A percentile compares a stretch with the other conserved stretches of the same genome.
phyloP scores from a whole-genome alignment of 2,888 invertebrate genomes.

The Sepiola atlantica region DNA sequence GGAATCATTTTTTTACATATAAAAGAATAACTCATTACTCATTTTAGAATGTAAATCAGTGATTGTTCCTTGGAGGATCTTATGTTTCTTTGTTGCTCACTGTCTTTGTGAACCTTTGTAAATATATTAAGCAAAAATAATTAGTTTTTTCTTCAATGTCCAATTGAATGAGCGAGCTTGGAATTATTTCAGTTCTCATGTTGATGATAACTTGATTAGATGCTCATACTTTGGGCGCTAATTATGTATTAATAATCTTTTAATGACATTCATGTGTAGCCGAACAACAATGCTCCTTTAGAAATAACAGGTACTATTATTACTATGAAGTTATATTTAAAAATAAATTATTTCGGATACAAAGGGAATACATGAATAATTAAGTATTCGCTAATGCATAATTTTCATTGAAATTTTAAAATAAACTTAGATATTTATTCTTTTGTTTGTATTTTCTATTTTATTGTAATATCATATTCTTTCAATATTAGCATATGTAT shows the following conservation, averaged over 20 bases:
- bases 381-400: background rate
- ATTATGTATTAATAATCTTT: constrained; percentile 19
- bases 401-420: background rate
- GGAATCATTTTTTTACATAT: background rate
- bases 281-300: background rate
- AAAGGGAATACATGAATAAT: background rate
- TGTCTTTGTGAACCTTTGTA: background rate
- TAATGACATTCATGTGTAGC: background rate
- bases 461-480: too few species aligned
- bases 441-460: too few species aligned
- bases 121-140: background rate
- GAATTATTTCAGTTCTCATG: background rate
- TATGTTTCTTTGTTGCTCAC: background rate
- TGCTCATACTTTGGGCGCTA: background rate
- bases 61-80: background rate
- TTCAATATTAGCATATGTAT: too few species aligned
- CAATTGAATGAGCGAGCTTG: background rate
- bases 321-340: background rate
- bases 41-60: background rate
- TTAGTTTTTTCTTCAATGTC: background rate
- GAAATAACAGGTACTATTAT: background rate
- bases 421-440: background rate
- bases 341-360: background rate
- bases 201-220: constrained; percentile 19
- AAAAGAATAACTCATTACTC: background rate